phyloP scores from a whole-genome alignment of 2,113 vertebrate genomes.

The Oceanites oceanicus region DNA sequence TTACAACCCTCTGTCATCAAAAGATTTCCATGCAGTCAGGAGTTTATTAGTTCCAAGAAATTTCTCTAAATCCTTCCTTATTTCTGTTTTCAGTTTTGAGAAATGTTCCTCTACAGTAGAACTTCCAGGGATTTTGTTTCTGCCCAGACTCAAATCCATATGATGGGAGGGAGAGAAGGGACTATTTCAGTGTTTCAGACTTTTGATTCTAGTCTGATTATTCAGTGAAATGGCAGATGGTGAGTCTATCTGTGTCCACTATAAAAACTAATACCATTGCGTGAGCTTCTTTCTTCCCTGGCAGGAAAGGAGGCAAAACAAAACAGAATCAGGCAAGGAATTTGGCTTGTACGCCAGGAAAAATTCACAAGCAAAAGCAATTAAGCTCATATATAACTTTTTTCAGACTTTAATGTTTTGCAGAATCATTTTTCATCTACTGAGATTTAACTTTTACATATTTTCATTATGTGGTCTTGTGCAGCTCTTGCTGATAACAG shows the following conservation, averaged over 20 bases:
- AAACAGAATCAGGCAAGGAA: background rate
- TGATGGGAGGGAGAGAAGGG: background rate
- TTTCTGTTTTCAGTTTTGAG: background rate
- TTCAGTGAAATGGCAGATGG: background rate
- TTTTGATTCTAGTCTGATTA: background rate
- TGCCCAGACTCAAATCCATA: background rate
- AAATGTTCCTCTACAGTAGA: background rate
- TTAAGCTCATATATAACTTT: slow-evolving; percentile 19
- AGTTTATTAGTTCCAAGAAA: background rate
- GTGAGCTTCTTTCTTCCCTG: background rate
- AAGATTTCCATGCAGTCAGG: background rate
- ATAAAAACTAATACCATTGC: background rate
- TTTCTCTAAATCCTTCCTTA: background rate
- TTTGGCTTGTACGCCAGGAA: background rate
- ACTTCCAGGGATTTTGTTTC: background rate
- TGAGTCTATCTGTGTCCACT: background rate
- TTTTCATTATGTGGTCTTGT: slow-evolving; percentile 33
- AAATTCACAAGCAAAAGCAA: background rate
- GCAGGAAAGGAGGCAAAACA: background rate
- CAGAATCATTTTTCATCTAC: slow-evolving; percentile 7
- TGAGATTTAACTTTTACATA: slow-evolving; percentile 28
- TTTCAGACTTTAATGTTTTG: background rate
- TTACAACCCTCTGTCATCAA: background rate
- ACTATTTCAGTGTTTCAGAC: background rate
- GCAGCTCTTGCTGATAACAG: slow-evolving; percentile 15